Evolutionary conservation across 2,888 invertebrate genomes (phyloP).

Genomic region (Lycocerus yunnanus): DNA sequence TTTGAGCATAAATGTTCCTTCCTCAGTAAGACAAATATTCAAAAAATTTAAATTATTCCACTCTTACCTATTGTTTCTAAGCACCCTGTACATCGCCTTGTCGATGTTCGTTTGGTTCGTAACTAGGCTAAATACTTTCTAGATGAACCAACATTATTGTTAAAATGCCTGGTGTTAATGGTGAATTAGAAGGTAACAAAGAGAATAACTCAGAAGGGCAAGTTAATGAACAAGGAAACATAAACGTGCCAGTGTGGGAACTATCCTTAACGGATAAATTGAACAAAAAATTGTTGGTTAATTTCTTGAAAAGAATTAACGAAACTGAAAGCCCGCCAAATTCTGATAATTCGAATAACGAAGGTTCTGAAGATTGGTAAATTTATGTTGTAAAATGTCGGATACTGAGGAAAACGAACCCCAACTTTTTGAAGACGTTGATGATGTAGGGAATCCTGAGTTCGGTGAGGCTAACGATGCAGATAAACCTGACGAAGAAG

Average conservation of each 20-base stretch:
- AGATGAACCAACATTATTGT: not conserved
- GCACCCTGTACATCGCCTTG: not conserved
- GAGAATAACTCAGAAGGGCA: not conserved
- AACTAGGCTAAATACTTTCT: not conserved
- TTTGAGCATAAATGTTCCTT: too few relatives aligned
- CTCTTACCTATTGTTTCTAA: not conserved
- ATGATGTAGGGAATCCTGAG: not conserved
- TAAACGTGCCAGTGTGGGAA: constrained; percentile 36
- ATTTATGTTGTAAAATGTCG: constrained; percentile 32
- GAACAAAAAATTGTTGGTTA: constrained; percentile 68
- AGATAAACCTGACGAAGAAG: constrained; percentile 44
- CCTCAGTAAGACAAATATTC: too few relatives aligned
- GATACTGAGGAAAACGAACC: constrained; percentile 1
- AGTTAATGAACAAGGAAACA: not conserved
- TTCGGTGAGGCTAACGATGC: constrained; percentile 17
- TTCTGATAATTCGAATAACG: not conserved
- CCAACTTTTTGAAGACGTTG: not conserved
- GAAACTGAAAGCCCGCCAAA: constrained; percentile 17
- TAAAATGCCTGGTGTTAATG: not conserved
- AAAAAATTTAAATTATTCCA: too few relatives aligned
- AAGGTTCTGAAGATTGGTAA: constrained; percentile 5
- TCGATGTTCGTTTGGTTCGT: not conserved
- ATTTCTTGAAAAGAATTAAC: constrained; percentile 66
- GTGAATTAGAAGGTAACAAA: not conserved
- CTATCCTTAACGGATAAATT: constrained; percentile 67